Evolutionary conservation across 2,113 vertebrate genomes (phyloP), one percentile per base, ranked within the genome.

Genomic region (Isichthys henryi): DNA sequence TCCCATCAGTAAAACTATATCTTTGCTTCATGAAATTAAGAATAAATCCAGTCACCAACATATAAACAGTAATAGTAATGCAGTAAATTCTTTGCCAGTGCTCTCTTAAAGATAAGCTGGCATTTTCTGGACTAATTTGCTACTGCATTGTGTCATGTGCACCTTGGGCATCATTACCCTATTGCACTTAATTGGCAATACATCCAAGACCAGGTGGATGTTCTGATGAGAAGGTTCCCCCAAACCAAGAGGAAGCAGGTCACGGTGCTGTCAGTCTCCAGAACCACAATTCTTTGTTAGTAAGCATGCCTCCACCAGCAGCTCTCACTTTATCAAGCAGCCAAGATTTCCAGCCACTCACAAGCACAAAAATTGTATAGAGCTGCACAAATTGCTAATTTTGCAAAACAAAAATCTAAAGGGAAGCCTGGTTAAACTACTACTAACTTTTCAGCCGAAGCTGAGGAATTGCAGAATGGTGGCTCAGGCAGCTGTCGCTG

Each of bases 161-260:
- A 39, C 88, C 46, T 88, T 88, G 48, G 46, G 31, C 45, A 77
- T 88, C 66, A 87, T 87, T 87, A 87, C 86, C 31, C 50, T 52
- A 53, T 27, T 50, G 11, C 27, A 50, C 27, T 87, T 87, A 87
- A 87, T 53, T 87, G 86, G 86, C 86, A 87, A 50, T 87, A 19
- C 31, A 53, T 53, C 50, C n/a, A 87, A 27, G 31, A 53, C 49
- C 19, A 9, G 46, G 82, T 10, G 82, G 46, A 48, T 53, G 86
- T 52, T 19, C 85, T 86, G 49, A 87, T 56, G 86, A 87, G 52
- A 21, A 87, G 86, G 46, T 15, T 35, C 27, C 86, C 50, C 49
- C 31, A 49, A 31, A 39, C 50, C 50, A 87, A 56, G n/a, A 87
- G 49, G 15, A 1, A 39, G n/a, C 35, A 39, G 50, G 31, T 87